phyloP scores from a whole-genome alignment of 53 echinoderm and acorn worm species.

The Stichopus horrens region DNA sequence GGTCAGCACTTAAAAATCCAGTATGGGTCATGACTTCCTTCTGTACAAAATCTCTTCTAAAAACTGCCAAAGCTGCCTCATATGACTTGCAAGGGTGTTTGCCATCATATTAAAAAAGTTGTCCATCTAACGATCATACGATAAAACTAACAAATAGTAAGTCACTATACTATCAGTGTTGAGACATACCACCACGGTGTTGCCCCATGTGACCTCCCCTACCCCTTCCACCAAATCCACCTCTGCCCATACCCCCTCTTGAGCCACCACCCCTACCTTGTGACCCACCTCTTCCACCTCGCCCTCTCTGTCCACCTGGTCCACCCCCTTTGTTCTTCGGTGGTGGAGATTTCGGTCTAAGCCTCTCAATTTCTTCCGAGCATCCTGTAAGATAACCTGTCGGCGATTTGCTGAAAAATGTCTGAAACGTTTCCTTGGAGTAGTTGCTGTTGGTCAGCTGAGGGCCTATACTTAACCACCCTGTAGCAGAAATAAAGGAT shows the following conservation, averaged over 20 bases:
- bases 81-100: too few species aligned
- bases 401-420: conserved; percentile 80
- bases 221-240: conserved; percentile 62
- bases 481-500: conserved; percentile 30
- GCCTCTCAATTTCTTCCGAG: conserved; percentile 88
- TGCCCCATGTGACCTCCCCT: conserved; percentile 60
- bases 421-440: conserved; percentile 76
- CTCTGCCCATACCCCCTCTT: conserved; percentile 69
- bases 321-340: conserved; percentile 75
- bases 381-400: conserved; percentile 87
- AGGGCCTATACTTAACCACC: conserved; percentile 94
- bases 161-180: not conserved
- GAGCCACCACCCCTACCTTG: conserved; percentile 70
- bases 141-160: too few species aligned
- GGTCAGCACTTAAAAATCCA: too few species aligned
- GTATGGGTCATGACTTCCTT: too few species aligned
- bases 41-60: too few species aligned
- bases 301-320: conserved; percentile 52
- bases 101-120: too few species aligned
- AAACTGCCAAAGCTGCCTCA: too few species aligned
- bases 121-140: too few species aligned
- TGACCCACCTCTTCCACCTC: conserved; percentile 61
- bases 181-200: conserved; percentile 59
- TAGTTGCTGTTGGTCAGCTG: conserved; percentile 92
- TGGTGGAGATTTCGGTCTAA: conserved; percentile 91